Base-by-base conservation (phyloP, 2,888 invertebrate genomes). In the Nephrotoma appendiculata region DNA sequence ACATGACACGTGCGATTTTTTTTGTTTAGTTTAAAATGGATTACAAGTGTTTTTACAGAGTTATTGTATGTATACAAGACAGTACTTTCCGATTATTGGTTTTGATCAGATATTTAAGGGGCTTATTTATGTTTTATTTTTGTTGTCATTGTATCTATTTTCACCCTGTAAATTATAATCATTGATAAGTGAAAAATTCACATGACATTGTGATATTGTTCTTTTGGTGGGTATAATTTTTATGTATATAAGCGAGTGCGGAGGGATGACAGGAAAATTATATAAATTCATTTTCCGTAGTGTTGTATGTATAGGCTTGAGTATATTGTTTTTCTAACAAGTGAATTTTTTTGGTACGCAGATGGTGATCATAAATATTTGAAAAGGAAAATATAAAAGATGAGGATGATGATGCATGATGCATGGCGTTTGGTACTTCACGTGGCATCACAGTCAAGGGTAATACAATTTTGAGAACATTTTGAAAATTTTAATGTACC, bases 161-260 rank as follows among this genome's bases (percentile, higher is more conserved):
- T 71, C 71, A 71, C 71, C 71, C 71, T 31, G 71, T 71, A 71
- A 31, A 71, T 71, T 71, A 71, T 71, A 31, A 71, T 71, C 71
- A 71, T 71, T 71, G 71, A 57, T 57, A 71, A 71, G 71, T 71
- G 31, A n/a, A 84, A 84, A 84, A 84, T 84, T 43, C 42, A 84
- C 84, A 84, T 84, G 84, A 84, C 43, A 84, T 84, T 84, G 84
- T 84, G 42, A 84, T 84, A 84, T 42, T 84, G 84, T 42, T 84
- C 84, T 84, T 84, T 84, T 84, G 84, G n/a, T 42, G 84, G 84
- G 42, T 84, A 84, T 15, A 84, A 42, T 84, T 84, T 84, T 84
- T 84, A 42, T 84, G 84, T 42, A 15, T 84, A 42, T 42, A 15
- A 12, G 41, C 84, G n/a, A 15, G 84, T 15, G 15, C n/a, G 42